A percentile compares a stretch with the other conserved stretches of the same genome.
Conservation (phyloP, 2,797 vertebrate genomes). For the Parotocinclus haroldoi region DNA sequence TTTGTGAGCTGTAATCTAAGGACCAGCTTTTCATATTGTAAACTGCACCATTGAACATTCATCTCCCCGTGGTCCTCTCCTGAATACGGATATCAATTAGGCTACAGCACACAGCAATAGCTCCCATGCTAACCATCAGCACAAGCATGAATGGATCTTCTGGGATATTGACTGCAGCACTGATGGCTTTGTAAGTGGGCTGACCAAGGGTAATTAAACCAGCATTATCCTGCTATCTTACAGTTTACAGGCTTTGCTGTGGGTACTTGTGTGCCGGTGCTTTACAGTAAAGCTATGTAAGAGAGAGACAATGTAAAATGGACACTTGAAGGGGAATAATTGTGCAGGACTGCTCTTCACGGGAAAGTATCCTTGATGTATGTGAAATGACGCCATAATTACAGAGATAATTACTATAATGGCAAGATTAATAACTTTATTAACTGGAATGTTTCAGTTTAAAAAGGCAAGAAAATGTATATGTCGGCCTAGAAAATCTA, state of each 20-base stretch:
- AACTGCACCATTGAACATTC: conserved; percentile 80
- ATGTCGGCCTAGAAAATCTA: conserved; percentile 68
- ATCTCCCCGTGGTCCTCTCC: conserved; percentile 77
- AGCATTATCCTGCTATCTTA: conserved; percentile 73
- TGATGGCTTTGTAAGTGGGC: conserved; percentile 81
- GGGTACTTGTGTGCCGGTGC: conserved; percentile 31
- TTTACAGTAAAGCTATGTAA: conserved; percentile 12
- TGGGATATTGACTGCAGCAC: conserved; percentile 80
- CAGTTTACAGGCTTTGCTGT: conserved; percentile 62
- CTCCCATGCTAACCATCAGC: conserved; percentile 83
- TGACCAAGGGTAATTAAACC: conserved; percentile 82
- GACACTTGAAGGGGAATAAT: neutral
- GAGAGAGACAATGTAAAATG: neutral
- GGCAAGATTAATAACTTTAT: conserved; percentile 81
- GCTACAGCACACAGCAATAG: conserved; percentile 76
- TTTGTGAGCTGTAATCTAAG: conserved; percentile 54
- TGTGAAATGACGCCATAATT: conserved; percentile 79
- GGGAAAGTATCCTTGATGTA: conserved; percentile 71
- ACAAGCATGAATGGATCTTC: conserved; percentile 77
- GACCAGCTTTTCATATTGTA: conserved; percentile 72
- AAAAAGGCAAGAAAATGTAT: conserved; percentile 65
- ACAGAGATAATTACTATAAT: conserved; percentile 78
- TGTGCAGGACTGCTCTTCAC: conserved; percentile 48
- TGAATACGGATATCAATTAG: conserved; percentile 85
- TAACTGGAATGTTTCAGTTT: conserved; percentile 72